Evolutionary conservation across 2,797 vertebrate species (phyloP).

Genomic region (Notolepis coatsorum): DNA sequence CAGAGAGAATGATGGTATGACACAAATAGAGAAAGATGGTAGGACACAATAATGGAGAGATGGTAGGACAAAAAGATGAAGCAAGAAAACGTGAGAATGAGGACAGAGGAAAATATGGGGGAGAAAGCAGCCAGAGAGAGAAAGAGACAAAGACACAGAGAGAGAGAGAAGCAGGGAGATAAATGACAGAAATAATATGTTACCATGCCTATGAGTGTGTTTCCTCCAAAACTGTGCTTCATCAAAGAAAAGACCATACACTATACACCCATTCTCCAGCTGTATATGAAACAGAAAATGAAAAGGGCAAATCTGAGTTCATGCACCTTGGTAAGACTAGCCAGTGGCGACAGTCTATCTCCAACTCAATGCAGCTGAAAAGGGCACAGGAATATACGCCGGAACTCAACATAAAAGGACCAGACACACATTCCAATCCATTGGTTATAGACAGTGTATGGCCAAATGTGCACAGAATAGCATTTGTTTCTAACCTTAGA

Average conservation of each 20-base stretch:
- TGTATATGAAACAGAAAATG: constrained; percentile 70
- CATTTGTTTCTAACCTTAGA: constrained; percentile 46
- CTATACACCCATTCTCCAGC: constrained; percentile 53
- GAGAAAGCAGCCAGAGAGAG: no score
- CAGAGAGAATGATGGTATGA: no score
- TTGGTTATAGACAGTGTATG: constrained; percentile 54
- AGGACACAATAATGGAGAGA: no score
- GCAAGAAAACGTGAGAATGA: no score
- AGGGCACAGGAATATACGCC: constrained; percentile 77
- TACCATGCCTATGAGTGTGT: constrained; percentile 24
- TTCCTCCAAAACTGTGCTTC: constrained; percentile 37
- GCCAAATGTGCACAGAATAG: constrained; percentile 42
- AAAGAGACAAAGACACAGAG: neutral
- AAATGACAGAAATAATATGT: constrained; percentile 25
- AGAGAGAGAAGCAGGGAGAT: neutral
- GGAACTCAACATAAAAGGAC: constrained; percentile 78
- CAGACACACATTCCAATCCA: constrained; percentile 70
- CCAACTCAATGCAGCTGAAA: constrained; percentile 69
- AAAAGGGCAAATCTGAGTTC: constrained; percentile 79
- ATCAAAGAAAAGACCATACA: constrained; percentile 69
- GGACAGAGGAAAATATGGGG: no score
- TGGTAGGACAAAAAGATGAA: no score
- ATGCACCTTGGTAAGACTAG: constrained; percentile 74
- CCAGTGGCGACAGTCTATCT: constrained; percentile 77
- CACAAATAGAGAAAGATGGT: no score